Evolutionary conservation across 1,140 invertebrate species (phyloP), one percentile per base, ranked within the genome.

Genomic region (Schlechtendalia chinensis): DNA sequence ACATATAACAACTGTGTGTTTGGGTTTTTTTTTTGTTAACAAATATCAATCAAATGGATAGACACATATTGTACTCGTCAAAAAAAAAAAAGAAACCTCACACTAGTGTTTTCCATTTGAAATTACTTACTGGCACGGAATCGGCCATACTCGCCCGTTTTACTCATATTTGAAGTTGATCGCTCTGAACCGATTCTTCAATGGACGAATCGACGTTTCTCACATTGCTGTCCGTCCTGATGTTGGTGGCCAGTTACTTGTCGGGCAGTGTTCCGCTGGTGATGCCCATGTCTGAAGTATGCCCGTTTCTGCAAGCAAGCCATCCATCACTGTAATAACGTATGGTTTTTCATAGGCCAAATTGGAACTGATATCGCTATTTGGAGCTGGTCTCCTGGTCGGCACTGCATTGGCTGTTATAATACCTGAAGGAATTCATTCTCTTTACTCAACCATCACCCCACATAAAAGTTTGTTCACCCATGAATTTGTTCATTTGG

Each of bases 361-460:
- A 87, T 87, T 99, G 29, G 93, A 97, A 85, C 89, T 96, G 83
- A 91, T 98, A 47, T 98, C 96, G 27, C 92, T 98, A 50, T 90
- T 99, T 65, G 98, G 98, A 67, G 97, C 98, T 67, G 98, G 98
- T 32, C 88, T 99, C 12, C 88, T 99, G n/a, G 96, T 99, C 59
- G 98, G 98, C 5, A 98, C 98, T 80, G 97, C 98, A 0, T 86
- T 99, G 69, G 93, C 96, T 81, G 97, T 99, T 1, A 99, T 99
- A 65, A 99, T 99, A 84, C 98, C 98, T 0, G 98, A 99, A 88
- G 98, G 98, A 53, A 93, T 99, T 45, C 89, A 96, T 82, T 92
- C 96, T 4, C 87, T 99, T 45, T 90, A 91, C 83, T 82, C 83
- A 47, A 82, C 83, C 58, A 74, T 81, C 5, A 45, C 22, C 12